Percentiles rank a stretch among this genome's conserved stretches.
phyloP scores from a whole-genome alignment of 2,888 invertebrate genomes.

The Lepeophtheirus nordmannii region DNA sequence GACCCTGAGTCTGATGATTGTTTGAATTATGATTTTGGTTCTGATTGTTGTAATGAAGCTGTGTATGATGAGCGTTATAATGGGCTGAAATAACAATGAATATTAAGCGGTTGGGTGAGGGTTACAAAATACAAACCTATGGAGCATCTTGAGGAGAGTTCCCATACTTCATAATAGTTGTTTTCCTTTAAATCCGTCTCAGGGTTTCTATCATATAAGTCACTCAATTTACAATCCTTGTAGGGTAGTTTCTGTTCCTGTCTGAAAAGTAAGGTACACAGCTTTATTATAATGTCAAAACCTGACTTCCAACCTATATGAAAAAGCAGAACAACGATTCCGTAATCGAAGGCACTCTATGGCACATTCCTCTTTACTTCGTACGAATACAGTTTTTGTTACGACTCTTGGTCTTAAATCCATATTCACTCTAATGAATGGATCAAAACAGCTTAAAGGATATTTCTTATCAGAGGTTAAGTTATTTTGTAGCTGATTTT shows the following conservation, averaged over 20 bases:
- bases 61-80: neutral
- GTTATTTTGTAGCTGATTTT: neutral
- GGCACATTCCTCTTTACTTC: slow-evolving; percentile 1
- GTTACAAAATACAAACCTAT: neutral
- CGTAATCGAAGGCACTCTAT: neutral
- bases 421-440: neutral
- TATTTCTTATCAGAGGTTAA: neutral
- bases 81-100: neutral
- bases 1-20: no score
- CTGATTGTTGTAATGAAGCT: no score
- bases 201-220: neutral
- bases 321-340: neutral
- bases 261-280: neutral
- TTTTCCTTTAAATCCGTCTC: neutral
- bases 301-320: neutral
- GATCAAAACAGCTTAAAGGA: neutral
- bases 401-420: neutral
- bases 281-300: no score
- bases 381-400: neutral
- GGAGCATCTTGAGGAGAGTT: neutral
- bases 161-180: neutral
- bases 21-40: no score
- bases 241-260: neutral
- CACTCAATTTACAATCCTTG: neutral
- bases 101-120: neutral